phyloP scores from a whole-genome alignment of 2,797 vertebrate species.

The Xerus rutilus region DNA sequence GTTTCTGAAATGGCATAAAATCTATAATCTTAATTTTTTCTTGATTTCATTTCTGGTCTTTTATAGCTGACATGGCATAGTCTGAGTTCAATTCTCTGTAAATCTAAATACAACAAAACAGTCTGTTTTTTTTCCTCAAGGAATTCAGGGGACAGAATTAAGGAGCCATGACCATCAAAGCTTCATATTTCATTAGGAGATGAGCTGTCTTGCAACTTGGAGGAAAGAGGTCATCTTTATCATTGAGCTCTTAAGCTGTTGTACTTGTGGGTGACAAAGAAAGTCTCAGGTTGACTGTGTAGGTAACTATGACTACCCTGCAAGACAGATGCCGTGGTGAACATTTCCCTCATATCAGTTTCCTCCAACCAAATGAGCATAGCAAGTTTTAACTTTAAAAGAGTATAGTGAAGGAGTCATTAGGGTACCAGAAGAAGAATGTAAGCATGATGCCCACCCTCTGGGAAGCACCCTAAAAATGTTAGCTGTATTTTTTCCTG shows the following conservation, averaged over 20 bases:
- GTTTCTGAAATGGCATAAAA: slow-evolving; percentile 21
- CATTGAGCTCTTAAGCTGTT: not conserved
- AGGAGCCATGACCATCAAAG: not conserved
- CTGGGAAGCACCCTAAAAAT: not conserved
- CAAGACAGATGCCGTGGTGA: not conserved
- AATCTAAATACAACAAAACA: slow-evolving; percentile 46
- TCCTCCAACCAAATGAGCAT: not conserved
- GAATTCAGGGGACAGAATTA: slow-evolving; percentile 39
- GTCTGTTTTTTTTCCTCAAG: not conserved
- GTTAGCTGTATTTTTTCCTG: not conserved
- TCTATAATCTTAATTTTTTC: not conserved
- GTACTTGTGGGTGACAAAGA: not conserved
- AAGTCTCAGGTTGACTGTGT: not conserved
- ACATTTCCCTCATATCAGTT: not conserved
- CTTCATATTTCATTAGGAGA: slow-evolving; percentile 22
- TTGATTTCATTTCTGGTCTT: slow-evolving; percentile 45
- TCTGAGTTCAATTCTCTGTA: not conserved
- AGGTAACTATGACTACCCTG: not conserved
- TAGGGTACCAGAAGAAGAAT: not conserved
- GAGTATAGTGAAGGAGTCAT: not conserved
- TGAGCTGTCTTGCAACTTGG: not conserved
- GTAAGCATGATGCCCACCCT: not conserved
- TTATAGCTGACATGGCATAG: not conserved
- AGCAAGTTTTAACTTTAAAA: not conserved
- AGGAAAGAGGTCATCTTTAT: not conserved